phyloP scores from a whole-genome alignment of 2,113 vertebrate genomes.

The Neomonachus schauinslandi region DNA sequence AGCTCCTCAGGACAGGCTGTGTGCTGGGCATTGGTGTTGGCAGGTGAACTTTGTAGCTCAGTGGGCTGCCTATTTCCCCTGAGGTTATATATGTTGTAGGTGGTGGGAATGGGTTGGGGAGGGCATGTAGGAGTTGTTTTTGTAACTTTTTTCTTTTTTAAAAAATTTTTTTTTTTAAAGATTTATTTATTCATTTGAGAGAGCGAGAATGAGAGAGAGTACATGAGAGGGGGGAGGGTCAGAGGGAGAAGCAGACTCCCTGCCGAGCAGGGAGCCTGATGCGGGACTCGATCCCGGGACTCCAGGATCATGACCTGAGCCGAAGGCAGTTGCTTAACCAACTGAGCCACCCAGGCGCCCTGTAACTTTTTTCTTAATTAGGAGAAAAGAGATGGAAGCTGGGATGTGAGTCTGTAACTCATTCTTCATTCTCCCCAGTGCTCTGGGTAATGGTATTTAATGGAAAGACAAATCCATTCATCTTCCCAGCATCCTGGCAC shows the following conservation, averaged over 20 bases:
- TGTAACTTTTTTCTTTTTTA: conserved; percentile 66
- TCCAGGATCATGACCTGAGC: too few species aligned
- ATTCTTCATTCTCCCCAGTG: conserved; percentile 79
- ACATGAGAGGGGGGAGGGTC: too few species aligned
- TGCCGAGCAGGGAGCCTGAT: too few species aligned
- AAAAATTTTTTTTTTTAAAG: too few species aligned
- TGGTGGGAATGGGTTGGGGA: background rate
- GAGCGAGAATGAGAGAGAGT: too few species aligned
- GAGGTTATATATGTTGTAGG: background rate
- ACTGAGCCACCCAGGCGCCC: too few species aligned
- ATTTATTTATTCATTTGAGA: too few species aligned
- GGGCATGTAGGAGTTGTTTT: background rate
- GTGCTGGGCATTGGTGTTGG: background rate
- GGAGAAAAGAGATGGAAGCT: conserved; percentile 63
- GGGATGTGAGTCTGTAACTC: conserved; percentile 75
- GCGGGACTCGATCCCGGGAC: too few species aligned
- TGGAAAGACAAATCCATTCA: conserved; percentile 83
- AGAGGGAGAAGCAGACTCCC: too few species aligned
- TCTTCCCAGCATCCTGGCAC: conserved; percentile 80
- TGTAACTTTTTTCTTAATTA: conserved; percentile 70
- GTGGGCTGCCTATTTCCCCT: background rate
- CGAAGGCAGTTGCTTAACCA: too few species aligned
- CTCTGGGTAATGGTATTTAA: conserved; percentile 80
- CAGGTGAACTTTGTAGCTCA: background rate
- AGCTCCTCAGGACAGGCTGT: background rate